Evolutionary conservation across 2,888 invertebrate species (phyloP).

Genomic region (Elegia similella): DNA sequence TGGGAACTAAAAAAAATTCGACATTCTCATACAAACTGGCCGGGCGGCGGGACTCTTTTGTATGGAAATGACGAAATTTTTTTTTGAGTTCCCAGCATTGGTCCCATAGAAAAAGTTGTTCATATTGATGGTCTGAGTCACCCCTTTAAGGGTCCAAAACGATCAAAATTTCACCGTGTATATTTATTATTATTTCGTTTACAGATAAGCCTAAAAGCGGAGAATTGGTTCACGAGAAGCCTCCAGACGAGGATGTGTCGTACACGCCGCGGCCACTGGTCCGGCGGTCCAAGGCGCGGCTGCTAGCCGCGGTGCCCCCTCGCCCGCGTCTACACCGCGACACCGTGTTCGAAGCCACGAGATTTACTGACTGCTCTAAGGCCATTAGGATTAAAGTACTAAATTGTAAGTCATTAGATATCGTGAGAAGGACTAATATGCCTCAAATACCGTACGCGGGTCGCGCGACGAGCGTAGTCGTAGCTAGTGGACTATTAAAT

Average conservation of each 20-base stretch:
- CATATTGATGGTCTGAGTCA: no score
- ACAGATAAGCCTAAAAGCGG: conserved; percentile 45
- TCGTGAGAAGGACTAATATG: conserved; percentile 20
- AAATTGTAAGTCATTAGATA: conserved; percentile 52
- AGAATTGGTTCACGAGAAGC: conserved; percentile 37
- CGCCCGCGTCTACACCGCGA: conserved; percentile 43
- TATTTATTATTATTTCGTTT: conserved; percentile 24
- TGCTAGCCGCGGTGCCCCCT: conserved; percentile 37
- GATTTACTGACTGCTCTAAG: conserved; percentile 38
- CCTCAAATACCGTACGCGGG: conserved; percentile 12
- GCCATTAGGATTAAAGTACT: conserved; percentile 59
- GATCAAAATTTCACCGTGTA: no score
- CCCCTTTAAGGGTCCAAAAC: no score
- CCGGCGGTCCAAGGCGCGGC: conserved; percentile 49
- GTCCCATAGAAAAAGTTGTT: no score
- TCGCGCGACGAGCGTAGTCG: conserved; percentile 38
- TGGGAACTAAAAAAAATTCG: no score
- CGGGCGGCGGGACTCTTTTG: no score
- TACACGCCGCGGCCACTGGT: conserved; percentile 48
- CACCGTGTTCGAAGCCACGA: conserved; percentile 56
- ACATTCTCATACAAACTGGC: no score
- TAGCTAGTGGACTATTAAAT: conserved; percentile 62
- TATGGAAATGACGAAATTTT: no score
- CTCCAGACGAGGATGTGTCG: conserved; percentile 52
- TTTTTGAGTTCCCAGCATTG: no score